These are phyloP conservation scores for Dryas iulia DNA, from an alignment of 1,140 invertebrate species.

Conservation along the genomic window DNA sequence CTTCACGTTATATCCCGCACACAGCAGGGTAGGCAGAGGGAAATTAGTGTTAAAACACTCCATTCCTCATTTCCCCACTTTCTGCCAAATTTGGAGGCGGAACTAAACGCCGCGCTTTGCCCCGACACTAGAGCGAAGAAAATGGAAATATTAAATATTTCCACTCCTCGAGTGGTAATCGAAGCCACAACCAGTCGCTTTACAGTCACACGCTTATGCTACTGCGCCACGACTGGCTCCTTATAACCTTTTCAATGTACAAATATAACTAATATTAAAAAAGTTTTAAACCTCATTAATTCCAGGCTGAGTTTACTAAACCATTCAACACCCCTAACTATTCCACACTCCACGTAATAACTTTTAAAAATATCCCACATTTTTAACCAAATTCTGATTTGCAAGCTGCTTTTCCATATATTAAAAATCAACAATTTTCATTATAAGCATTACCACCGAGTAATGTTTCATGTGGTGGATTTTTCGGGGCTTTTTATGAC, in stretches of 20 bases:
- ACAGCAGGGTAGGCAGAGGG: neutral
- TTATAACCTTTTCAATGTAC: no score
- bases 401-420: neutral
- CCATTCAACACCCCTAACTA: no score
- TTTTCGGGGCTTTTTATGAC: constrained; percentile 20
- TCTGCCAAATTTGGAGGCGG: neutral
- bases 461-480: constrained; percentile 18
- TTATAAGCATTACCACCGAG: constrained; percentile 6
- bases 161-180: neutral
- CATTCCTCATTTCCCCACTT: neutral
- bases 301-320: no score
- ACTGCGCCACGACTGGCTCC: no score
- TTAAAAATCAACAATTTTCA: constrained; percentile 18
- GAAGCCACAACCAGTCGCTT: neutral
- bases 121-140: neutral
- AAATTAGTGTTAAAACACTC: neutral
- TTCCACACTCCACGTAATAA: rapidly evolving
- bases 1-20: neutral
- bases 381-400: neutral
- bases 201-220: neutral
- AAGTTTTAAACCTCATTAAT: no score
- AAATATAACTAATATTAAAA: no score
- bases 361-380: neutral
- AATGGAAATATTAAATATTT: neutral
- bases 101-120: neutral